Evolutionary conservation across 2,113 vertebrate genomes (phyloP), one percentile per base, ranked within the genome.

Genomic region (Phyllostomus discolor): DNA sequence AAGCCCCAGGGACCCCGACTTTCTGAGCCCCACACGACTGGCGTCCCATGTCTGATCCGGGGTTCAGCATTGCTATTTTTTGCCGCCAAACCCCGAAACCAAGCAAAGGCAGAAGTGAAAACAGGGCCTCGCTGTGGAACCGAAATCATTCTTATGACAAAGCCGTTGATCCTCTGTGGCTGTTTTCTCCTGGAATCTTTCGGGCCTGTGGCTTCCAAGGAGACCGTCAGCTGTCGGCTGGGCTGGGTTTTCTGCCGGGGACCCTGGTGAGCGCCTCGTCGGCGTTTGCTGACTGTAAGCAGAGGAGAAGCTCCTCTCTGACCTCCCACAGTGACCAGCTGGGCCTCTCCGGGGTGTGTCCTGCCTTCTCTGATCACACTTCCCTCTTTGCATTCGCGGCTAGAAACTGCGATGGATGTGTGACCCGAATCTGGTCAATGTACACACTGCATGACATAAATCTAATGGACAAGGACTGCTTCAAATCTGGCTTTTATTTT

Each of bases 61-160:
- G 50, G 48, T 11, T 1, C 7, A 31, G 6, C 2, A 11, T 10
- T 52, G 14, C 19, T 48, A 11, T 15, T 75, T 87, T 43, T 81
- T 28, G 54, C 22, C 84, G 50, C 15, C 16, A 78, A 81, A 78
- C 10, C 26, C 52, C 31, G 41, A 87, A 87, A 94, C 89, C 67
- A 4, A 95, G 48, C 92, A 89, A 93, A 96, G 62, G 92, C 78
- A 97, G 97, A 97, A 97, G 97, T 97, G 81, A 92, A 97, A 97
- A 59, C 93, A 70, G 80, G 57, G 14, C 75, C 88, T 78, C 94
- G 85, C 78, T 86, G 93, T 90, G 86, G 96, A 94, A 97, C 91
- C 57, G 46, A 88, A 97, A 94, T 86, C 69, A 57, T 35, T 15
- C 16, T 97, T 76, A 95, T 76, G 97, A 88, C 95, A 96, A 90